Evolutionary conservation across 2,113 vertebrate genomes (phyloP).

Genomic region (Sula dactylatra): DNA sequence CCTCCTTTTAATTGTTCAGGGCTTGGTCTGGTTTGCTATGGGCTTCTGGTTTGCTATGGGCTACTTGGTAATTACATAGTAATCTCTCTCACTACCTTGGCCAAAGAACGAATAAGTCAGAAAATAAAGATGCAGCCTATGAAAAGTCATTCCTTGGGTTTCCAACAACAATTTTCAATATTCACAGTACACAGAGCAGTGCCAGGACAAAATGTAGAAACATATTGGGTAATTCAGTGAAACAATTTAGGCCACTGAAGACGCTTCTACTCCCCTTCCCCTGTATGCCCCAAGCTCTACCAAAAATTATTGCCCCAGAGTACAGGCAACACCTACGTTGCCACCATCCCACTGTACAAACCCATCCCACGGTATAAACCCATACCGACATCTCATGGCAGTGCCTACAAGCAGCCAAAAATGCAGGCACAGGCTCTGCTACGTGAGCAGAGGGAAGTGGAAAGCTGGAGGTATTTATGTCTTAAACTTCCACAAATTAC

Average conservation of each 20-base stretch:
- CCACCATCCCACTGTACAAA: not conserved
- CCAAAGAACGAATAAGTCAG: not conserved
- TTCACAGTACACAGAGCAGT: not conserved
- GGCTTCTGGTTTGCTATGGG: not conserved
- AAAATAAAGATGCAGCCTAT: not conserved
- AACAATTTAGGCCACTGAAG: not conserved
- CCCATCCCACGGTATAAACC: not conserved
- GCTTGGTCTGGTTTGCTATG: not conserved
- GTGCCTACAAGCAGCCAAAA: not conserved
- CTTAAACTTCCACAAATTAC: not conserved
- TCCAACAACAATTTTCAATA: not conserved
- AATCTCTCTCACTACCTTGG: not conserved
- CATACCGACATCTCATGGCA: not conserved
- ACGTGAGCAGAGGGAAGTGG: not conserved
- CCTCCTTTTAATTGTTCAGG: not conserved
- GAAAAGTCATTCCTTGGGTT: not conserved
- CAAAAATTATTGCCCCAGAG: not conserved
- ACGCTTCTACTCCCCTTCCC: not conserved
- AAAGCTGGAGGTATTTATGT: not conserved
- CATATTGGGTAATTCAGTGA: not conserved
- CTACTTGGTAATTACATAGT: not conserved
- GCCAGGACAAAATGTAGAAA: not conserved
- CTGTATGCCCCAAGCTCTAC: not conserved
- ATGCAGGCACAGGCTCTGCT: not conserved
- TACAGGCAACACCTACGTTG: not conserved